These are phyloP conservation scores for Phyllotreta cruciferae DNA, from an alignment of 2,888 invertebrate species.

Conservation along the genomic window DNA sequence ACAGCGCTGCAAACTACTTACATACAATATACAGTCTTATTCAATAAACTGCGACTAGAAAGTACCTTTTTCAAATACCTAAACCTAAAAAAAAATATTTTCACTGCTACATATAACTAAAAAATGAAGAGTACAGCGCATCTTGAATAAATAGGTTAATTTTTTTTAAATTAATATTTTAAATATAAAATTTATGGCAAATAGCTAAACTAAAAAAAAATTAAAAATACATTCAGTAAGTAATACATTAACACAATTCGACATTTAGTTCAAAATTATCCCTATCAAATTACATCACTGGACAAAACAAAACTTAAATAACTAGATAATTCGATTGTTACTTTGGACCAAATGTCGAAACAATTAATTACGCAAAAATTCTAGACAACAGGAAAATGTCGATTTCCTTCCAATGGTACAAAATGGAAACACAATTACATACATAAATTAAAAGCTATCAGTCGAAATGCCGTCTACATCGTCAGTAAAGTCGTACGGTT, in stretches of 20 bases:
- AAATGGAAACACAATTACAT: neutral
- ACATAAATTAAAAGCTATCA: slow-evolving; percentile 32
- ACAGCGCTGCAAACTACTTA: slow-evolving; percentile 31
- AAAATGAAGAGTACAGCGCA: too few species aligned
- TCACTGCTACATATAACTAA: neutral
- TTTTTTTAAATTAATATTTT: slow-evolving; percentile 6
- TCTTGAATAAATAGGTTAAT: slow-evolving; percentile 21
- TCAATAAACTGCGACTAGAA: slow-evolving; percentile 42
- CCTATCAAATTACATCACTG: neutral
- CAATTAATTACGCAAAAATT: neutral
- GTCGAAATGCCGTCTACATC: slow-evolving; percentile 43
- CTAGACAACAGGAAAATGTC: neutral
- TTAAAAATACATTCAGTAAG: too few species aligned
- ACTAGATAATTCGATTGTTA: neutral
- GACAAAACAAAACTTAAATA: neutral
- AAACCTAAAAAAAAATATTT: slow-evolving; percentile 30
- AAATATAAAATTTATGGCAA: slow-evolving; percentile 7
- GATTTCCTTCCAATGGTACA: neutral
- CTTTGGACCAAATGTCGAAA: neutral
- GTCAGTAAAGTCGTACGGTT: slow-evolving; percentile 63
- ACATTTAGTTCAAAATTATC: too few species aligned
- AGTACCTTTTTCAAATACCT: slow-evolving; percentile 40
- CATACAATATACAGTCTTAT: slow-evolving; percentile 32
- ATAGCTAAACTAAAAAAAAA: too few species aligned
- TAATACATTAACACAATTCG: too few species aligned